Conservation (phyloP, 2,797 vertebrate species). For the Sebastes variabilis region DNA sequence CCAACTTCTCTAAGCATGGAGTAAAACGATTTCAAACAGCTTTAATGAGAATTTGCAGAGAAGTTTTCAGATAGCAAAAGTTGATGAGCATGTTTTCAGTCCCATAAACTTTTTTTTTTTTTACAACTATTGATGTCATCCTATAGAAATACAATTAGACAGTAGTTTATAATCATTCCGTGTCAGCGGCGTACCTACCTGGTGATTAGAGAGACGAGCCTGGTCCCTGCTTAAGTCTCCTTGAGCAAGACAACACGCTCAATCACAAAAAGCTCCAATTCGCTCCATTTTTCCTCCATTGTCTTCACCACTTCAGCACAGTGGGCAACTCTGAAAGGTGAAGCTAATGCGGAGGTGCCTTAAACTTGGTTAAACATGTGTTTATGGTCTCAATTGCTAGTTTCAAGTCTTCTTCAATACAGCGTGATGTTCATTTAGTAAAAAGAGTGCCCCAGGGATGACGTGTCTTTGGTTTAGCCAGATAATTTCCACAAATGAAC, state of each 20-base stretch:
- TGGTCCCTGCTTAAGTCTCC: background rate
- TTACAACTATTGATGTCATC: conserved; percentile 50
- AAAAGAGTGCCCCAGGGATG: too few relatives aligned
- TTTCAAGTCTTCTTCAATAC: too few relatives aligned
- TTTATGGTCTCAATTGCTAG: too few relatives aligned
- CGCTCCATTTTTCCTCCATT: background rate
- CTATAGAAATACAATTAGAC: conserved; percentile 61
- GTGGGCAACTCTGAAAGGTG: too few relatives aligned
- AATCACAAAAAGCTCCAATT: background rate
- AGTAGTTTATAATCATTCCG: conserved; percentile 54
- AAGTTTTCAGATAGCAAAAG: conserved; percentile 62
- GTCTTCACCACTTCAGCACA: background rate
- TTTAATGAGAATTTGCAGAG: conserved; percentile 75
- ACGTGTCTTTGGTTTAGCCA: too few relatives aligned
- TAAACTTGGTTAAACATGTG: too few relatives aligned
- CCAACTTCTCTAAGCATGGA: conserved; percentile 51
- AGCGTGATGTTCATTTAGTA: too few relatives aligned
- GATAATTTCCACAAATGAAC: too few relatives aligned
- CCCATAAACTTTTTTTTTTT: conserved; percentile 32
- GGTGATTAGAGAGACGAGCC: conserved; percentile 21
- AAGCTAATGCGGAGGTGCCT: too few relatives aligned
- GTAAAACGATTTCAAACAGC: conserved; percentile 54
- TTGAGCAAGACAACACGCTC: conserved; percentile 5
- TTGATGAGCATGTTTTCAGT: conserved; percentile 53
- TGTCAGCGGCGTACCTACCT: conserved; percentile 12